Base-by-base conservation (phyloP, 2,797 vertebrate genomes). In the Chelon auratus region DNA sequence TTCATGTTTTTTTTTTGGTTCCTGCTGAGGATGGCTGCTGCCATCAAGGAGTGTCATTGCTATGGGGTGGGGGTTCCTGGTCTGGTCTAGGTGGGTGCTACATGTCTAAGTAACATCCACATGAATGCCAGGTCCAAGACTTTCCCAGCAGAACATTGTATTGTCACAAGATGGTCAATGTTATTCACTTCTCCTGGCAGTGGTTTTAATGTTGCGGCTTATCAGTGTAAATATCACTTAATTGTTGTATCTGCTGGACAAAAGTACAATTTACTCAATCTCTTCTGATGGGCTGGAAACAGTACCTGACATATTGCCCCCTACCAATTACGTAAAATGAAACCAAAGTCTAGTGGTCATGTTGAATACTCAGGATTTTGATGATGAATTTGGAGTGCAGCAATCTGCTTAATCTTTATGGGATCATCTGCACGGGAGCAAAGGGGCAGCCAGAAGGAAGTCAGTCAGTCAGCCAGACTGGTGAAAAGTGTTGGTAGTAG, bases 171-270 rank as follows among this genome's bases (percentile, higher is more conserved):
- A 33, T 33, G 30, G 30, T 33, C 30, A 33, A 33, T 5, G 30
- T 8, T 33, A 33, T 33, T 33, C 7, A 33, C 30, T 33, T 5
- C 30, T 5, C 30, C 30, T 33, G 30, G 5, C 5, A 33, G 30
- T 33, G 30, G 5, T 33, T 33, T 33, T 33, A 33, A 33, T 33
- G 30, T 33, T 33, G 30, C 5, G 30, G 30, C 30, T 30, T 5
- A 33, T 33, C 30, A 26, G n/a, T 30, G 47, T 69, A 43, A 73
- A 73, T 45, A 22, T 22, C 5, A 20, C 42, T 39, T 48, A 45
- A 67, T 59, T 66, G 4, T 61, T 63, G 50, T 66, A 71, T 67
- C 58, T 50, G 13, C 4, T 43, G 43, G 39, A 78, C 60, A 59
- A 68, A 75, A 69, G 30, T 22, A 9, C 13, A 42, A 63, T 64